Evolutionary conservation across 2,888 invertebrate species (phyloP), one percentile per base, ranked within the genome.

Genomic region (Diloba caeruleocephala): DNA sequence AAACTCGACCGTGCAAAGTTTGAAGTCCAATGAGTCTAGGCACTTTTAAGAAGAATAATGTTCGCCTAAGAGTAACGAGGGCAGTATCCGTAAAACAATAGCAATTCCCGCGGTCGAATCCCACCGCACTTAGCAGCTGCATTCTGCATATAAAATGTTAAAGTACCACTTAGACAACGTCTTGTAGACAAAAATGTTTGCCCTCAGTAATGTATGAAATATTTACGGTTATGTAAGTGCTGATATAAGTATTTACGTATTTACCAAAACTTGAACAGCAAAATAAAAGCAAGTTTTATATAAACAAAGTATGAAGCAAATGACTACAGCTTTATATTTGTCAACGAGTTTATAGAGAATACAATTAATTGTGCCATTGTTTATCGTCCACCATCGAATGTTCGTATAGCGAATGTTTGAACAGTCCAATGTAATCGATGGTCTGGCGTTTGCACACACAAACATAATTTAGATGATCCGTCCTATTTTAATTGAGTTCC

Each of bases 71-170:
- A 43, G 36, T 57, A 34, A 53, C 26, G 49, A 41, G 37, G 29
- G 32, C 3, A 21, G 32, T 26, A 38, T 49, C 46, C 64, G 46
- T 58, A 54, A 58, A 69, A 63, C 54, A 69, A 59, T 69, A 63
- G 45, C 65, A 54, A 49, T 66, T 50, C 44, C 5, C 25, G 45
- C 51, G 41, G 62, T 41, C 34, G 28, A 34, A 21, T 19, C 48
- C 61, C 14, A 17, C 9, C 17, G 17, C 63, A 57, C 45, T 69
- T 50, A 28, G 5, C 6, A 49, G 6, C 43, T 67, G 70, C 53
- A 69, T 64, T 59, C 49, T 64, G 34, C 49, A 46, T 29, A 6
- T 19, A 63, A 58, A 63, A 36, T 53, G 46, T 65, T 53, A 37
- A 42, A 53, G 52, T 29, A 42, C 33, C 42, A 51, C 50, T 68